Evolutionary conservation across 1,140 invertebrate species (phyloP), one percentile per base, ranked within the genome.

Genomic region (Pseudomyrmex sp.): DNA sequence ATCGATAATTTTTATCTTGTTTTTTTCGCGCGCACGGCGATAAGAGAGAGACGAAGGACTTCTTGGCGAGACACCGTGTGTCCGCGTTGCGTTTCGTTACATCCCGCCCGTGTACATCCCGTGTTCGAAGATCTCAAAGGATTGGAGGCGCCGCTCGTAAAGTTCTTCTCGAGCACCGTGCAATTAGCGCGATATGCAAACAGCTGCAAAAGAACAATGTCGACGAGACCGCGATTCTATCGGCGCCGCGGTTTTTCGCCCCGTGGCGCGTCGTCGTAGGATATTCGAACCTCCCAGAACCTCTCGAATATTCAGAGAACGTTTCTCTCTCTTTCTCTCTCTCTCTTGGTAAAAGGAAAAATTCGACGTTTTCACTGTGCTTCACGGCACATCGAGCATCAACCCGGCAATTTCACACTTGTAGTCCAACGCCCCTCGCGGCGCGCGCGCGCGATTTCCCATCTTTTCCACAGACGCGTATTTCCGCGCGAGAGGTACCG

Each of bases 401-500:
- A 77, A 35, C 4, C 70, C 59, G 83, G 91, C 92, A 92, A 92
- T 93, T 93, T 93, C 89, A 92, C 92, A 93, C 92, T 92, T 90
- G 76, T 84, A 76, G 74, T 23, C 59, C 54, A 18, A 48, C 75
- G 2, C 26, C 12, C 66, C 66, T 46, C 26, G n/a, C 74, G 56
- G 35, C 48, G 56, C 2, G 75, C 66, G 75, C 66, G 35, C 73
- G 72, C 74, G 26, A 85, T 89, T 89, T 90, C 76, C 86, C 87
- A 91, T 89, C 92, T 87, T 89, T 80, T 87, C 84, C 85, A 82
- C 18, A n/a, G 13, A 10, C 90, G 86, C 80, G 87, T 87, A 88
- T 91, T 92, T 89, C 87, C 68, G 18, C 77, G 56, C 26, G 62
- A 23, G 72, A 88, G 79, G 90, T 86, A 90, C 84, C 89, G 86